A percentile compares a stretch with the other conserved stretches of the same genome.
Conservation (phyloP, 2,797 vertebrate genomes). For the Huso huso region DNA sequence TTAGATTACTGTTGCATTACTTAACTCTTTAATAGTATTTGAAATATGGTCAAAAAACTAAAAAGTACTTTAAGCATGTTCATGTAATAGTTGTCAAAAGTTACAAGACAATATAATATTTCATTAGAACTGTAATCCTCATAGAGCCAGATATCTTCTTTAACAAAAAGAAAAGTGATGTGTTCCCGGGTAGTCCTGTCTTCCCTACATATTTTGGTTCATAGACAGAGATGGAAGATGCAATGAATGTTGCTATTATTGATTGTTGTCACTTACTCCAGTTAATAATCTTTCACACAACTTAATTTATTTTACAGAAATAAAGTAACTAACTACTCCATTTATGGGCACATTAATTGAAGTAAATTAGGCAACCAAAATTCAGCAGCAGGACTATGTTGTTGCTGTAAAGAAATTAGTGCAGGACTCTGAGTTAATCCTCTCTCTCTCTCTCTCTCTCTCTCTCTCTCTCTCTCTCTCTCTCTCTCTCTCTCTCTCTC, state of each 20-base stretch:
- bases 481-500: conserved; percentile 18
- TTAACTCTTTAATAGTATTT: conserved; percentile 62
- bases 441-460: conserved; percentile 21
- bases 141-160: too few species aligned
- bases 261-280: neutral
- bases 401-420: conserved; percentile 11
- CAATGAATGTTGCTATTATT: neutral
- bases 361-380: neutral
- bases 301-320: neutral
- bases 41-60: conserved; percentile 47
- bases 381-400: neutral
- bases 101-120: conserved; percentile 40
- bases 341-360: neutral
- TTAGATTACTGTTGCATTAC: conserved; percentile 62
- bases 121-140: too few species aligned
- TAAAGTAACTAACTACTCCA: neutral
- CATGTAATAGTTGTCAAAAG: conserved; percentile 43
- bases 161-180: too few species aligned
- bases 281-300: neutral
- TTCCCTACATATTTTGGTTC: too few species aligned
- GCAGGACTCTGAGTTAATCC: conserved; percentile 21
- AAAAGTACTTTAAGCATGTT: conserved; percentile 40
- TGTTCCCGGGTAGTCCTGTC: too few species aligned
- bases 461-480: conserved; percentile 11
- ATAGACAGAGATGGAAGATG: neutral